phyloP scores from a whole-genome alignment of 2,888 invertebrate species.

The Sesia apiformis region DNA sequence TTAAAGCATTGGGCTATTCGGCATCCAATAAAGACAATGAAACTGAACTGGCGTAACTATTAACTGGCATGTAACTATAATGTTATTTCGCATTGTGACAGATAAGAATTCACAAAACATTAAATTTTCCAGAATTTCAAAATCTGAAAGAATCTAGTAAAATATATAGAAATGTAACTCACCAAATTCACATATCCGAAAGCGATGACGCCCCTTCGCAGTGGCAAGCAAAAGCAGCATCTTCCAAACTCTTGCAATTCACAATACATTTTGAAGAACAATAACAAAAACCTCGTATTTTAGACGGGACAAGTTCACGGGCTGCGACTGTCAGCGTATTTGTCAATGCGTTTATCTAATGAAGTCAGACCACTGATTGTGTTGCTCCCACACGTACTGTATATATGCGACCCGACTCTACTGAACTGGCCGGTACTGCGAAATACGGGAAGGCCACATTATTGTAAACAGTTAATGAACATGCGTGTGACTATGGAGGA shows the following conservation, averaged over 20 bases:
- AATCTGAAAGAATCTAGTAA: background rate
- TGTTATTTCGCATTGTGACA: too few relatives aligned
- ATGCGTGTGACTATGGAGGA: too few relatives aligned
- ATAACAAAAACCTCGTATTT: background rate
- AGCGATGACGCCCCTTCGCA: slow-evolving; percentile 40
- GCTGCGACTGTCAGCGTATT: background rate
- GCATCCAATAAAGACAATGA: too few relatives aligned
- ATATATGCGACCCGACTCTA: too few relatives aligned
- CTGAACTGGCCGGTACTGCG: too few relatives aligned
- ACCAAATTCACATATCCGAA: slow-evolving; percentile 52
- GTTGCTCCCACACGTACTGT: background rate
- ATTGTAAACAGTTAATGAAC: too few relatives aligned
- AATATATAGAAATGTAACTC: slow-evolving; percentile 16
- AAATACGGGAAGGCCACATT: too few relatives aligned
- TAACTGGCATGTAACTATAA: too few relatives aligned
- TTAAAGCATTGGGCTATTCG: too few relatives aligned
- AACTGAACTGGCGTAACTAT: too few relatives aligned
- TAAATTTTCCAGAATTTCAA: background rate
- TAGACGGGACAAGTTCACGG: background rate
- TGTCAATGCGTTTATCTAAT: background rate
- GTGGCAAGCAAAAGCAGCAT: slow-evolving; percentile 56
- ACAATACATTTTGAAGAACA: slow-evolving; percentile 40
- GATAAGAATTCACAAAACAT: background rate
- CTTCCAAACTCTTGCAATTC: slow-evolving; percentile 33
- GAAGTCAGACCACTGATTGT: background rate